A percentile compares a stretch with the other conserved stretches of the same genome.
Conservation (phyloP, 2,113 vertebrate genomes). For the Puntigrus tetrazona region DNA sequence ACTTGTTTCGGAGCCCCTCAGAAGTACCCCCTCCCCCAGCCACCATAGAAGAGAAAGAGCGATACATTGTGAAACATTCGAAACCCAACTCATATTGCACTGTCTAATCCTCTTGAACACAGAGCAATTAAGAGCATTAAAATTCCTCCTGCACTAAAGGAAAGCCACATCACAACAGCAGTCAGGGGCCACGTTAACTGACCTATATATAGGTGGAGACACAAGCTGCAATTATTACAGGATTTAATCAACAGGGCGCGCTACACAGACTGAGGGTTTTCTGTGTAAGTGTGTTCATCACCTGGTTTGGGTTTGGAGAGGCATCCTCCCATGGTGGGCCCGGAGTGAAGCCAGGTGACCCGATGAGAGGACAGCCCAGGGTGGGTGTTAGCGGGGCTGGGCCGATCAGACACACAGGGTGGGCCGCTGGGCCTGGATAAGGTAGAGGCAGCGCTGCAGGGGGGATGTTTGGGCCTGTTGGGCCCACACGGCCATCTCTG, state of each 20-base stretch:
- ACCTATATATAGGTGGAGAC: slow-evolving; percentile 56
- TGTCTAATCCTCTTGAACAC: slow-evolving; percentile 72
- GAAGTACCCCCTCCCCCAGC: not conserved
- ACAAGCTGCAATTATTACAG: slow-evolving; percentile 54
- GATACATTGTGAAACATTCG: slow-evolving; percentile 50
- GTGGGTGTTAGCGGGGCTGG: slow-evolving; percentile 51
- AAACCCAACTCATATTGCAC: slow-evolving; percentile 59
- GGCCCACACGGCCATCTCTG: slow-evolving; percentile 73
- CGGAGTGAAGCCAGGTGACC: slow-evolving; percentile 58
- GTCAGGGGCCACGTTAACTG: slow-evolving; percentile 53
- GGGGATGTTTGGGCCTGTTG: slow-evolving; percentile 65
- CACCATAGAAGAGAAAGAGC: slow-evolving; percentile 25
- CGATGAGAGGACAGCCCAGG: slow-evolving; percentile 63
- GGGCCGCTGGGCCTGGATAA: slow-evolving; percentile 57
- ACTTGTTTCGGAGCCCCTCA: not conserved
- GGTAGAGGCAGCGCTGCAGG: slow-evolving; percentile 62
- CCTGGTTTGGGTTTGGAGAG: slow-evolving; percentile 99
- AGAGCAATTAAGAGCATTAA: slow-evolving; percentile 71
- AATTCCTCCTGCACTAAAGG: slow-evolving; percentile 72
- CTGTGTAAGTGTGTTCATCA: slow-evolving; percentile 61
- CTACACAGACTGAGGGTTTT: not conserved
- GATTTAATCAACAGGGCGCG: slow-evolving; percentile 4
- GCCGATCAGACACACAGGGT: slow-evolving; percentile 62
- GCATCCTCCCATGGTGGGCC: slow-evolving; percentile 93
- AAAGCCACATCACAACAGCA: slow-evolving; percentile 54